Evolutionary conservation across 2,797 vertebrate genomes (phyloP), one percentile per base, ranked within the genome.

Genomic region (Neosalanx taihuensis): DNA sequence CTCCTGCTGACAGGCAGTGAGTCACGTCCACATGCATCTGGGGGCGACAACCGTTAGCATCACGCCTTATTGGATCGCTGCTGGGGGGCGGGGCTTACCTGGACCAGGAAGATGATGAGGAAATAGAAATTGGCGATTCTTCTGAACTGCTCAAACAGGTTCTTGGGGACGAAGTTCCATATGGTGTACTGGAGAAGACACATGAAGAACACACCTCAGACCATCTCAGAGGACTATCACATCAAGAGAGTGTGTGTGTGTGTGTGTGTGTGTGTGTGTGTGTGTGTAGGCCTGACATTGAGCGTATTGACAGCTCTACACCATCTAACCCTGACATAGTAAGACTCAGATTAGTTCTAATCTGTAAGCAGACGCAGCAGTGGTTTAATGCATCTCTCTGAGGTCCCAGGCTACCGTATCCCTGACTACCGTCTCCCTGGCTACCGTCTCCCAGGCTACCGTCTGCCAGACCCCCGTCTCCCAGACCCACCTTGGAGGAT

Each of bases 81-180:
- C 6, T 10, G 6, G 5, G 18, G 31, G 17, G 13, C 29, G 78
- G 69, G 73, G 26, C 64, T 94, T 94, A 99, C 97, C 96, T 99
- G 97, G 84, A 99, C 97, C 76, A 99, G 96, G 93, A 99, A 99
- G 90, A 99, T 99, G 78, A 99, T 96, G 85, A 99, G 96, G 87
- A 99, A 99, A 87, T 99, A 99, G 90, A 99, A 99, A 90, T 99
- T 99, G 87, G 97, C 97, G 90, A 99, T 93, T 89, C 97, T 97
- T 92, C 97, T 94, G 92, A 99, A 99, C 86, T 99, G 97, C 82
- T 99, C 97, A 83, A 99, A 99, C 85, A 99, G 91, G 92, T 99
- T 99, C 92, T 99, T 99, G 30, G 97, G 97, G 86, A 99, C 90
- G 84, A 99, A 99, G 91, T 99, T 99, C 96, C 97, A 98, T 74